Evolutionary conservation across 2,888 invertebrate species (phyloP), one percentile per base, ranked within the genome.

Genomic region (Limnephilus lunatus): DNA sequence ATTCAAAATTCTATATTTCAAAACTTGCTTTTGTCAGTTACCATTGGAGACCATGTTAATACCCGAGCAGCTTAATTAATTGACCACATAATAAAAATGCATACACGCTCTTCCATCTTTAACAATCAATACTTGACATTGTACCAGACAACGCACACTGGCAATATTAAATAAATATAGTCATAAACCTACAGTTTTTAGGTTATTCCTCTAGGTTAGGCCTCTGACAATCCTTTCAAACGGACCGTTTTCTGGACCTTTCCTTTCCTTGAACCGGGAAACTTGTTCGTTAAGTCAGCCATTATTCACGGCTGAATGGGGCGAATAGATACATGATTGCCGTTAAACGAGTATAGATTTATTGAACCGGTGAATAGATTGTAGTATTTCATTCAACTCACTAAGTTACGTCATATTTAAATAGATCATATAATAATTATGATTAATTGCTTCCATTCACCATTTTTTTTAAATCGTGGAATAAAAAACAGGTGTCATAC

Each of bases 381-480:
- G 35, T 39, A 39, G 83, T 83, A 83, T 35, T 83, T 83, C 83
- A 83, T 83, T 83, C 83, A 83, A 35, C 32, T 19, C 32, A n/a
- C 35, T 5, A 39, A 25, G 35, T 83, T 83, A 35, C 31, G 35
- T 39, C 32, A 83, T 83, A 83, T 35, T 83, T 83, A 32, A 83
- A 83, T 83, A 35, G 83, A 83, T 83, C 32, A 83, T 4, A 14
- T 53, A 48, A 68, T 68, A 68, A 68, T 83, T 83, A 35, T 83
- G 83, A 83, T 25, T 25, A 83, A 83, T 32, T 4, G 32, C 14
- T 35, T 83, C 32, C 83, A 83, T 83, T 83, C 35, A 83, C 35
- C 25, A 11, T 82, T 32, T 32, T 83, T 83, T 83, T 83, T 83
- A 7, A 32, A 83, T 12, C 35, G 7, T 25, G 35, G 7, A 12